These are phyloP conservation scores for Alectura lathami DNA, from an alignment of 2,113 vertebrate genomes.

Conservation along the genomic window DNA sequence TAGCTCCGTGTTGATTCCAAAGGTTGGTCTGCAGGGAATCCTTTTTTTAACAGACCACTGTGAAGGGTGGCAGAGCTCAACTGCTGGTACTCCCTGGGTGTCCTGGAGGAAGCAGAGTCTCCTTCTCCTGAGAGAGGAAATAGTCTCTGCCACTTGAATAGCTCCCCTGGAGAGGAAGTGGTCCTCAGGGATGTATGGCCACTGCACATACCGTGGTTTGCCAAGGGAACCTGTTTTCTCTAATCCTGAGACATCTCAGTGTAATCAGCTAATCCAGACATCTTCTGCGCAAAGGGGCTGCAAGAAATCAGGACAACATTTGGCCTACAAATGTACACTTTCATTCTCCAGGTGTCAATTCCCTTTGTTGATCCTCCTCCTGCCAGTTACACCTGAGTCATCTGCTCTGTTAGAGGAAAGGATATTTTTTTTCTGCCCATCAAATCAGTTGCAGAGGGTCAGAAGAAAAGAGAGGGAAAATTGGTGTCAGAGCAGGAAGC, in stretches of 20 bases:
- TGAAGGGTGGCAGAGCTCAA: neutral
- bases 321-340: neutral
- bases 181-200: neutral
- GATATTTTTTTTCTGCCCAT: neutral
- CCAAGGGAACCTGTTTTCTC: neutral
- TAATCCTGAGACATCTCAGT: neutral
- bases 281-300: no score
- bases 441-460: neutral
- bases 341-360: neutral
- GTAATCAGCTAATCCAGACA: neutral
- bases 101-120: neutral
- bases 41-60: neutral
- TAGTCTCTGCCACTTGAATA: neutral
- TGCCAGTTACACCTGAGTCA: neutral
- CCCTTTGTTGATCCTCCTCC: neutral
- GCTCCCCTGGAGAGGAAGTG: neutral
- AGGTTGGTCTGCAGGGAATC: neutral
- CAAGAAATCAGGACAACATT: neutral
- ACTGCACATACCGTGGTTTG: neutral
- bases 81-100: neutral
- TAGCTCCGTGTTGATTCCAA: neutral
- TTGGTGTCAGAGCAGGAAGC: neutral
- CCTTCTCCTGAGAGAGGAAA: neutral
- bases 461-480: neutral
- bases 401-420: neutral